Evolutionary conservation across 2,888 invertebrate species (phyloP), one percentile per base, ranked within the genome.

Genomic region (Caenorhabditis sulstoni): DNA sequence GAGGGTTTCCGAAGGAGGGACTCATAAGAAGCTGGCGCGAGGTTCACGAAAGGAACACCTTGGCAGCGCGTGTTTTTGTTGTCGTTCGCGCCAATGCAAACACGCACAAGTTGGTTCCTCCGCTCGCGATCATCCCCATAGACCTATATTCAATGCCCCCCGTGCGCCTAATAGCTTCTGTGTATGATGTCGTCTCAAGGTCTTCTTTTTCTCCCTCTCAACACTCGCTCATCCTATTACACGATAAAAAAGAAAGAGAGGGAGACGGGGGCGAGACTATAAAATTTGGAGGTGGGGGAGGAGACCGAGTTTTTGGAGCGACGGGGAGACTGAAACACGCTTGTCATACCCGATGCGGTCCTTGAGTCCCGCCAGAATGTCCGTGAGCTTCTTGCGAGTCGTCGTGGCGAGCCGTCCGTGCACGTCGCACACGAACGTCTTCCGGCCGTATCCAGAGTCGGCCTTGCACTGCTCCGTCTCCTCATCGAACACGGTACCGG

Each of bases 371-470:
- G 79, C 79, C 41, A 85, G 55, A 53, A 85, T 80, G 22, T 75
- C 71, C 53, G 81, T 75, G 49, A 85, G 68, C 66, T 85, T 85
- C 37, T 77, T 71, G 9, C 80, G 64, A 20, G 85, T 85, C 14
- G 81, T 77, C 11, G 79, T 65, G 1, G 85, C 83, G 14, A 85
- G 70, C 73, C 83, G 47, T 7, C 77, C 68, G 20, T 78, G 77
- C 18, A 82, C 81, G 66, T 86, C 86, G 47, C 86, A 86, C 11
- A 86, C 85, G 55, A 86, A 78, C 11, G 77, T 76, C 37, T 67
- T 61, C 35, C 82, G 66, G 4, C 87, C 85, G 57, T 80, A 87
- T 20, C 81, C 85, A 9, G 77, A 74, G n/a, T 75, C 70, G 9
- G 67, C 44, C 23, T 71, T 61, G 52, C 86, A 86, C 52, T 78